Evolutionary conservation across 1,140 invertebrate genomes (phyloP).

Genomic region (Anthonomus grandis): DNA sequence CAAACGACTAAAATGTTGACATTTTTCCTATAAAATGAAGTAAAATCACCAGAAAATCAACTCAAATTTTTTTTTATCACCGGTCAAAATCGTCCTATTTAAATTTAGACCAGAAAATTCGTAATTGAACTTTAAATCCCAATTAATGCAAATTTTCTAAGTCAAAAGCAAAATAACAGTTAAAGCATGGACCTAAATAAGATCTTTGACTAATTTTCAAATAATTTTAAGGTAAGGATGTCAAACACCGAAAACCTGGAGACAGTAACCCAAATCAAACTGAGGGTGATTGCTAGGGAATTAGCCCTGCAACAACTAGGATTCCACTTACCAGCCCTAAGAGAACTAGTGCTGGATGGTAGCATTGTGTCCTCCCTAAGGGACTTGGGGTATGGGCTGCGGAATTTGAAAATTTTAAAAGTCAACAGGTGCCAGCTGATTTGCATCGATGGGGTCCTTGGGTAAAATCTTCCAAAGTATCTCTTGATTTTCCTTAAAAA

Average conservation of each 20-base stretch:
- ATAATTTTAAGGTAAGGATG: slow-evolving; percentile 51
- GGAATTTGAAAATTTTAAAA: slow-evolving; percentile 57
- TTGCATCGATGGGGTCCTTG: slow-evolving; percentile 61
- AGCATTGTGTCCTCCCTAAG: slow-evolving; percentile 61
- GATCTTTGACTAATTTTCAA: too few species aligned
- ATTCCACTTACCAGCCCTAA: slow-evolving; percentile 57
- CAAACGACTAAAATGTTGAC: too few species aligned
- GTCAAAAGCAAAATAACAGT: neutral
- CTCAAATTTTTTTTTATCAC: too few species aligned
- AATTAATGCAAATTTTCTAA: too few species aligned
- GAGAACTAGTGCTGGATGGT: slow-evolving; percentile 60
- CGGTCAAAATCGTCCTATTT: too few species aligned
- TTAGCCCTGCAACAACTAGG: slow-evolving; percentile 59
- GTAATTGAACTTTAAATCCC: too few species aligned
- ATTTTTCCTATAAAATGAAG: too few species aligned
- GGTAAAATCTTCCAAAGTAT: neutral
- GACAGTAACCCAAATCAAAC: slow-evolving; percentile 55
- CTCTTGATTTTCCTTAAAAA: neutral
- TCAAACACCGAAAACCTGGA: slow-evolving; percentile 57
- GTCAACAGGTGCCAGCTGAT: slow-evolving; percentile 63
- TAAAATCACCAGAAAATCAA: too few species aligned
- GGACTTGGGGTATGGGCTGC: slow-evolving; percentile 63
- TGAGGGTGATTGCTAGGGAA: slow-evolving; percentile 60
- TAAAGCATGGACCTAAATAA: neutral
- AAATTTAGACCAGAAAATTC: too few species aligned